Evolutionary conservation across 2,888 invertebrate genomes (phyloP), one percentile per base, ranked within the genome.

Genomic region (Tenthredo distinguenda): DNA sequence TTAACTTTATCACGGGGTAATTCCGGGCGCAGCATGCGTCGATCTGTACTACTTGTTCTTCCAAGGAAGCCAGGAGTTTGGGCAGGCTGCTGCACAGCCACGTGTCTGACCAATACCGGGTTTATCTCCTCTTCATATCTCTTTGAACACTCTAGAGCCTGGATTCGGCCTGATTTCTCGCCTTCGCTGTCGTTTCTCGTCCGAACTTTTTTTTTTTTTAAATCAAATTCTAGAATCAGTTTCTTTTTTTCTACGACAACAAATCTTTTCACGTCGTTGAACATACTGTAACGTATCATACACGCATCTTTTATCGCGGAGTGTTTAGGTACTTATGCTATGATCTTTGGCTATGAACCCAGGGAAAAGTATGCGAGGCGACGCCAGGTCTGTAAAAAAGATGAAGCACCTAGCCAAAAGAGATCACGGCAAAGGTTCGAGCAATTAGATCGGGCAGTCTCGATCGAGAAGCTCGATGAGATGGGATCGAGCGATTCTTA

Each of bases 401-500:
- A 62, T 58, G 18, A 68, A 83, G 83, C 34, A 26, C 47, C 47
- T 47, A 31, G 83, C 83, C 83, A 83, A 83, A 83, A 83, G 18
- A 68, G 68, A 65, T 47, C 43, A 31, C 31, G 77, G 34, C 68
- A 68, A 68, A 43, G 68, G 40, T 68, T 62, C 43, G 37, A 43
- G 40, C 47, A 83, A 83, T 83, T 83, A 71, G 83, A 34, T 15
- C 83, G 71, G 68, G 21, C 71, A 83, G 83, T 83, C 83, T 26
- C 15, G 83, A 83, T 47, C 83, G 71, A 21, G 68, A 68, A 68
- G 65, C 83, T 83, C 83, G 83, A 83, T 83, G 43, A 47, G 82
- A 65, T 31, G 15, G 7, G 47, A 83, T 47, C 83, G 68, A 50
- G 47, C 9, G 26, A n/a, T 21, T 43, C 26, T 40, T 68, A 68